Conservation (phyloP, 1,140 invertebrate species). For the Piezodorus guildinii region DNA sequence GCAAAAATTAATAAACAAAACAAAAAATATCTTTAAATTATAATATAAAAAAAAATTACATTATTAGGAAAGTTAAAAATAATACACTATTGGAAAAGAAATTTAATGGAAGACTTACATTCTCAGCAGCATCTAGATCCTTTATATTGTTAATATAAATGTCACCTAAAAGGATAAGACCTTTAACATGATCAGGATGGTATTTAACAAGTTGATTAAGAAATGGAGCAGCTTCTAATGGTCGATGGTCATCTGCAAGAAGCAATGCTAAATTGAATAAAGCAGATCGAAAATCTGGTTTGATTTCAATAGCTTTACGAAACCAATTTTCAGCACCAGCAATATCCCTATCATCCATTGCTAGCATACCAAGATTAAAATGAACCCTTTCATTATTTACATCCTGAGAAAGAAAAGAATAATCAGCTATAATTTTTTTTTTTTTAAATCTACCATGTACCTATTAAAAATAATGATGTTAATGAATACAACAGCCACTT, state of each 20-base stretch:
- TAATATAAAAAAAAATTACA: too few species aligned
- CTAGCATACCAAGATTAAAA: constrained; percentile 92
- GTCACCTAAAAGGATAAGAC: constrained; percentile 84
- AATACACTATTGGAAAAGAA: too few species aligned
- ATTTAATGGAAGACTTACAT: constrained; percentile 44
- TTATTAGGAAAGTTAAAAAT: too few species aligned
- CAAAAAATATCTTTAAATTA: too few species aligned
- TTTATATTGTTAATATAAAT: constrained; percentile 95
- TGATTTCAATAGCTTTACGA: constrained; percentile 68
- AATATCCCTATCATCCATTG: constrained; percentile 86
- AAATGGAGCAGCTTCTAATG: constrained; percentile 84
- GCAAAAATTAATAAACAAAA: too few species aligned
- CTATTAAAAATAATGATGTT: too few species aligned
- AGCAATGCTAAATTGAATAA: constrained; percentile 89
- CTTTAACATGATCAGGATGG: constrained; percentile 90
- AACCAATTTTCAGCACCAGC: constrained; percentile 83
- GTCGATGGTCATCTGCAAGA: constrained; percentile 73
- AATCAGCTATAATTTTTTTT: neutral
- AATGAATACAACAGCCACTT: too few species aligned
- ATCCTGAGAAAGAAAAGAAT: constrained; percentile 37
- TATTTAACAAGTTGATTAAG: constrained; percentile 81
- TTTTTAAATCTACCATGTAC: neutral
- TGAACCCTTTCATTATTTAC: constrained; percentile 74
- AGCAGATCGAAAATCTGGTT: constrained; percentile 78
- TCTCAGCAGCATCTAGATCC: constrained; percentile 83